Percentiles rank a stretch among this genome's conserved stretches.
These are phyloP conservation scores for Varecia variegata DNA, from an alignment of 2,797 vertebrate species.

Conservation along the genomic window DNA sequence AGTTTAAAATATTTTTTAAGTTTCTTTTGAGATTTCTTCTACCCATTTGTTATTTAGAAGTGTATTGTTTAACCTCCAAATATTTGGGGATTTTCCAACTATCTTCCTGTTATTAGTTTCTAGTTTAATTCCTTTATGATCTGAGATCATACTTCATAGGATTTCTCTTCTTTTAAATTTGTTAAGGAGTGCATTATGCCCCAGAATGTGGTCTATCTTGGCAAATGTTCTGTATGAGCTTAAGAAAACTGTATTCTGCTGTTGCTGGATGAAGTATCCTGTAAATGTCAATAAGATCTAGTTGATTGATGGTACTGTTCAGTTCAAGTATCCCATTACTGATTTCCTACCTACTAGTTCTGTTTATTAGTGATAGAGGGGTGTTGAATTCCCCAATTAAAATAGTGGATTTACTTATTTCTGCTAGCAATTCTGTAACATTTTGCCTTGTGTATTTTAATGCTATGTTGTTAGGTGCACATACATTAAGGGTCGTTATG, in stretches of 20 bases:
- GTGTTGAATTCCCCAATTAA: not conserved
- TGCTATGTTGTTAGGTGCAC: not conserved
- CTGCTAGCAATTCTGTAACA: not conserved
- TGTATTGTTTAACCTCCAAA: not conserved
- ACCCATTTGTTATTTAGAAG: not conserved
- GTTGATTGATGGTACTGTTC: not conserved
- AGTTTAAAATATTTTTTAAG: not conserved
- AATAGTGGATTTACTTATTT: not conserved
- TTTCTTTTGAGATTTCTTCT: not conserved
- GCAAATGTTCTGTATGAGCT: not conserved
- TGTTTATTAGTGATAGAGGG: not conserved
- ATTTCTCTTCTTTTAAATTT: not conserved
- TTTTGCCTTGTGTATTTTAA: not conserved
- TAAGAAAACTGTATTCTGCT: not conserved
- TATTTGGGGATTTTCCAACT: not conserved
- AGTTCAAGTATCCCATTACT: not conserved
- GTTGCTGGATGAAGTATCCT: not conserved
- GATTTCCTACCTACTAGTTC: not conserved
- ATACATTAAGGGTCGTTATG: not conserved
- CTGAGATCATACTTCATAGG: not conserved
- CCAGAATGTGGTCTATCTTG: not conserved
- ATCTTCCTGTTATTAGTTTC: not conserved
- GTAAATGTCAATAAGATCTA: not conserved
- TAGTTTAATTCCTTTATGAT: not conserved
- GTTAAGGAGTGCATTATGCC: not conserved